These are phyloP conservation scores for Botrylloides violaceus DNA, from an alignment of 23 tunicate species.

Conservation along the genomic window DNA sequence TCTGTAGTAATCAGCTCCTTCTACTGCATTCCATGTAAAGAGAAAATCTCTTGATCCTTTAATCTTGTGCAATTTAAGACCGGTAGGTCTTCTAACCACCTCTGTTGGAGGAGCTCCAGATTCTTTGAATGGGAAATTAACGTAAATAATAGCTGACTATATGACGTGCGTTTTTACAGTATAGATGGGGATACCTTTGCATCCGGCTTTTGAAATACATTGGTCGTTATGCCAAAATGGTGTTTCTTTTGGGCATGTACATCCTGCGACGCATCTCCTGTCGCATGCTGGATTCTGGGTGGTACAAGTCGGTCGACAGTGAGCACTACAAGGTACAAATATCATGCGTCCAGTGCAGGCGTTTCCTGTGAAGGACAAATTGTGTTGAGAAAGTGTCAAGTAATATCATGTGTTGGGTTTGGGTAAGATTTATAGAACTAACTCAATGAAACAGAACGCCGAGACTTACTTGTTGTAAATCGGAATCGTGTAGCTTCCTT, in stretches of 20 bases:
- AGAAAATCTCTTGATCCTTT: background rate
- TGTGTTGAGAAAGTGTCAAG: no score
- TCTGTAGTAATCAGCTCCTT: background rate
- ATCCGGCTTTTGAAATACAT: conserved; percentile 6
- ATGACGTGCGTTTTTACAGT: no score
- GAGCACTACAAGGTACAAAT: conserved; percentile 4
- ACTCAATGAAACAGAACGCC: no score
- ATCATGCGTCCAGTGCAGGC: conserved; percentile 7
- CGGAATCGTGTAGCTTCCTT: background rate
- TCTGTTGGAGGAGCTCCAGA: background rate
- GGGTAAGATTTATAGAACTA: no score
- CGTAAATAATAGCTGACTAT: background rate
- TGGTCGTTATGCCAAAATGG: background rate
- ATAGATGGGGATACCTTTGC: conserved; percentile 3
- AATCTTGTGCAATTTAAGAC: background rate
- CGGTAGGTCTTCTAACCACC: background rate
- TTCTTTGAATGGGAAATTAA: background rate
- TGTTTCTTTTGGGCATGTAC: conserved; percentile 3
- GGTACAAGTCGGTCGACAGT: conserved; percentile 2
- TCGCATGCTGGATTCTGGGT: conserved; percentile 10
- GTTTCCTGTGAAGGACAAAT: conserved; percentile 16
- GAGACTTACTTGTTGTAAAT: conserved; percentile 19
- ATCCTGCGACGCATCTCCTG: conserved; percentile 16
- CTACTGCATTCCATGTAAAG: background rate
- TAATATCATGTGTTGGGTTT: no score